Conservation (phyloP, 1,140 invertebrate genomes). For the Pseudomyrmex concolor region DNA sequence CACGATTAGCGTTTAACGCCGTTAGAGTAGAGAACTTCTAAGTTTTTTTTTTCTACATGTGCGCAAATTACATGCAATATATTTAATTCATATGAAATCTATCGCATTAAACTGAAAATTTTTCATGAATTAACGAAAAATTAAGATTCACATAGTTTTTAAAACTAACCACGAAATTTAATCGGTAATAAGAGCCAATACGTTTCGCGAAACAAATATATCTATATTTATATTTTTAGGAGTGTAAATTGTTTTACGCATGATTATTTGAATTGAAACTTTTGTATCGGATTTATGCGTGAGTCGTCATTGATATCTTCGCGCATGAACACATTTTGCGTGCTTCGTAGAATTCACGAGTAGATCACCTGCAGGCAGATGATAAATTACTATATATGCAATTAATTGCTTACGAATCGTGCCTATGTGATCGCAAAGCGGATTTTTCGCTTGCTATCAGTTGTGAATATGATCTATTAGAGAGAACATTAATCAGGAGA, state of each 20-base stretch:
- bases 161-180: too few relatives aligned
- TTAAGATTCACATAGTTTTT: too few relatives aligned
- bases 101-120: too few relatives aligned
- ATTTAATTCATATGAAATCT: too few relatives aligned
- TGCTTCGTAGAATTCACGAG: constrained; percentile 8
- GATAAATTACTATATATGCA: constrained; percentile 32
- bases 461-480: neutral
- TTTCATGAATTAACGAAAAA: too few relatives aligned
- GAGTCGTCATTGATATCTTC: neutral
- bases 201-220: too few relatives aligned
- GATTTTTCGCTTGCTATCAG: constrained; percentile 3
- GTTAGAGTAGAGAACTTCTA: too few relatives aligned
- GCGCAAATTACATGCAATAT: too few relatives aligned
- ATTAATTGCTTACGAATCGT: constrained; percentile 30
- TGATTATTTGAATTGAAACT: neutral
- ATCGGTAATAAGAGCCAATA: too few relatives aligned
- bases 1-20: too few relatives aligned
- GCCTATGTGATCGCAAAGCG: constrained; percentile 19
- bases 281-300: neutral
- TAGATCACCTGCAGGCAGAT: constrained; percentile 38
- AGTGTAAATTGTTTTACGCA: neutral
- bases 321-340: constrained; percentile 5
- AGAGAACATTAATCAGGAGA: constrained; percentile 27
- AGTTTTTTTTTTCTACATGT: too few relatives aligned
- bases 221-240: too few relatives aligned